phyloP scores from a whole-genome alignment of 2,797 vertebrate species.

The Pseudopleuronectes americanus region DNA sequence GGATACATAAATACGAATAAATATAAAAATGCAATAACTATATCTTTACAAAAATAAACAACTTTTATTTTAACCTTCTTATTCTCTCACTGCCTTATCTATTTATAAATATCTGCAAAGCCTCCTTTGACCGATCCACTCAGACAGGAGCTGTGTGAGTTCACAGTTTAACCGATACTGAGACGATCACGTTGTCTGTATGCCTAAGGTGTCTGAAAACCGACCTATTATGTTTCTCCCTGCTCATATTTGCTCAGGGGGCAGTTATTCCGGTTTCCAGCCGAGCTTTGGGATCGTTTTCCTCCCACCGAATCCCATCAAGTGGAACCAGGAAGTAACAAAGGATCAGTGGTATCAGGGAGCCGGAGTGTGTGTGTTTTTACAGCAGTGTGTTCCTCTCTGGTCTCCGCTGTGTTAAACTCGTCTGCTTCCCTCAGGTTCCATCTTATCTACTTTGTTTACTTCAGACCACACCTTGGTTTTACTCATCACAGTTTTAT shows the following conservation, averaged over 20 bases:
- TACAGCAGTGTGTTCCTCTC: conserved; percentile 9
- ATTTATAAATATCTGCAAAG: not conserved
- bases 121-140: not conserved
- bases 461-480: no score
- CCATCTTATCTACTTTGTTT: not conserved
- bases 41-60: no score
- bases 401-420: not conserved
- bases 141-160: conserved; percentile 26
- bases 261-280: conserved; percentile 72
- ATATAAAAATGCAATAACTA: no score
- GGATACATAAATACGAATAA: no score
- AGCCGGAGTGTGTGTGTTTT: conserved; percentile 1
- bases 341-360: conserved; percentile 6
- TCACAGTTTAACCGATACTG: conserved; percentile 57
- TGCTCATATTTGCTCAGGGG: conserved; percentile 68
- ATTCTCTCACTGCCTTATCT: no score
- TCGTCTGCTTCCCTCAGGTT: no score
- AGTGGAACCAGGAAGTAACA: conserved; percentile 37
- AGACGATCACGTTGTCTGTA: conserved; percentile 58
- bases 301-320: conserved; percentile 21
- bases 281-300: conserved; percentile 50
- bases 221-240: conserved; percentile 40
- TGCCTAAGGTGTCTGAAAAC: conserved; percentile 67
- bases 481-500: no score
- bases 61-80: no score